Base-by-base conservation (phyloP, 2,888 invertebrate genomes). In the Nemoura dubitans region DNA sequence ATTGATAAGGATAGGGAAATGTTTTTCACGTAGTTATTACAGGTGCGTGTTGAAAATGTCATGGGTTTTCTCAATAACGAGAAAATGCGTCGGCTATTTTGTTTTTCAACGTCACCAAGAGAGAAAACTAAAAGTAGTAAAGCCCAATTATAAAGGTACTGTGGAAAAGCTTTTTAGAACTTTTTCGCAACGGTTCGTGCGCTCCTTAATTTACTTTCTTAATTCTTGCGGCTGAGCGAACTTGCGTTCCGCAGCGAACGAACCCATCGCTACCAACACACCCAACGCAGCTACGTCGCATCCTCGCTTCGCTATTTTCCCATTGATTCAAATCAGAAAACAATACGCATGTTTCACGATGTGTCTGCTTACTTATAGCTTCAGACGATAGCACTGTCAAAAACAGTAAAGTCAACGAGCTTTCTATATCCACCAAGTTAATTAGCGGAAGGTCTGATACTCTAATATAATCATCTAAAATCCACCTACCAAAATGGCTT, bases 381-480 rank as follows among this genome's bases (percentile, higher is more conserved):
- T 59, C 59, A 59, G 21, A 59, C 59, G 59, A 59, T 21, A 21
- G 14, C 21, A 7, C 59, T 21, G 59, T 59, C 59, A 59, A 59
- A 59, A 59, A 59, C 59, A 59, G 59, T 21, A 59, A 59, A 59
- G 59, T 59, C 59, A 59, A 59, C 59, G 59, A 59, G 59, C 59
- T 59, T 59, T 59, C 59, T 59, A 10, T 59, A 10, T 59, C 3
- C 59, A 59, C 59, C 6, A 78, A 78, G 78, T 78, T 78, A 78
- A 78, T 78, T 78, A 78, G 78, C 78, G 78, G 28, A 78, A 78
- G 78, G 78, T 7, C 78, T 78, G 78, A 78, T 78, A 78, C 28
- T 78, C 78, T 78, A 78, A 78, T 78, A 78, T 78, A 78, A 78
- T 78, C 78, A 78, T 78, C 78, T 78, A 78, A 78, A 78, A 78